Evolutionary conservation across 2,113 vertebrate genomes (phyloP).

Genomic region (Syngnathoides biaculeatus): DNA sequence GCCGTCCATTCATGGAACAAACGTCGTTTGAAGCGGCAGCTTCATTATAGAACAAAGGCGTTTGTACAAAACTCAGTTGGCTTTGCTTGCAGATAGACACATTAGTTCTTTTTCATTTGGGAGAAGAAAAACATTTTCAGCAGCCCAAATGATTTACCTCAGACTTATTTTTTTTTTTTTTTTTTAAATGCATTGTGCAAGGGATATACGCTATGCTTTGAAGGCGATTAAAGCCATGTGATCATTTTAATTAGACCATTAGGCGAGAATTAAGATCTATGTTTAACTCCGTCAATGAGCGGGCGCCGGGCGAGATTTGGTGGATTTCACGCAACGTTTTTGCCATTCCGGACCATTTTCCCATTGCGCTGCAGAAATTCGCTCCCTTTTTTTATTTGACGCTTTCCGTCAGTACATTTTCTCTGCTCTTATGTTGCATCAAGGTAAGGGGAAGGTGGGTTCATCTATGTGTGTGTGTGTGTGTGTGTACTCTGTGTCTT

Average conservation of each 20-base stretch:
- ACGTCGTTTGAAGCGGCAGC: constrained; percentile 1
- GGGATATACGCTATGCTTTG: constrained; percentile 51
- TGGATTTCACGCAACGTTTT: constrained; percentile 36
- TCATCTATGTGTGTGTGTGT: constrained; percentile 61
- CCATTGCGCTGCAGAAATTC: not conserved
- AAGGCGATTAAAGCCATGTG: constrained; percentile 73
- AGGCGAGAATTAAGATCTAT: constrained; percentile 71
- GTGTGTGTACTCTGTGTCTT: constrained; percentile 66
- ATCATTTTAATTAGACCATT: constrained; percentile 77
- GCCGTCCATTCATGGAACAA: not conserved
- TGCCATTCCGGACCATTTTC: constrained; percentile 19
- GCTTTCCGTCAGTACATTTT: constrained; percentile 30
- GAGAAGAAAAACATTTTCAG: constrained; percentile 46
- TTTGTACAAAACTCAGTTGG: constrained; percentile 57
- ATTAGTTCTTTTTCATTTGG: constrained; percentile 60
- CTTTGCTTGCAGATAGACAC: constrained; percentile 55
- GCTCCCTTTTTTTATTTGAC: not conserved
- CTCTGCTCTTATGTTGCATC: constrained; percentile 47
- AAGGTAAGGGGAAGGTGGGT: constrained; percentile 55
- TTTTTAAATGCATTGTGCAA: constrained; percentile 49
- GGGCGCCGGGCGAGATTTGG: constrained; percentile 56
- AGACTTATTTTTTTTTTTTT: constrained; percentile 53
- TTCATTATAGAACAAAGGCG: constrained; percentile 47
- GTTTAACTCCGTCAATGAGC: constrained; percentile 66
- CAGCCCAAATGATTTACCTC: constrained; percentile 52